Evolutionary conservation across 2,113 vertebrate species (phyloP).

Genomic region (Fregetta grallaria): DNA sequence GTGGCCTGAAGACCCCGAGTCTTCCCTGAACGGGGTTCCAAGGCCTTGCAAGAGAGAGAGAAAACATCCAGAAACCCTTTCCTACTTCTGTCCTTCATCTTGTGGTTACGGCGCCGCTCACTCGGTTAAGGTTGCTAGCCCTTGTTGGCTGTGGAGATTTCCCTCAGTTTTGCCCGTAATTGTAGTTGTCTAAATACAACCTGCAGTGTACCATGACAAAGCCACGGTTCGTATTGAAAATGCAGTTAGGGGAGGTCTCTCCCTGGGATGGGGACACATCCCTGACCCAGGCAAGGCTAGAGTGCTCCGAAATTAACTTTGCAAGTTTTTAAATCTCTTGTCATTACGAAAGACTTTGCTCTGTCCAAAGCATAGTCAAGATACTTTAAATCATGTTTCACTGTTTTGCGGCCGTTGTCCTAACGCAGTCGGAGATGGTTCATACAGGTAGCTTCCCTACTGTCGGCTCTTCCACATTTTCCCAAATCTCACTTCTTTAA

Average conservation of each 20-base stretch:
- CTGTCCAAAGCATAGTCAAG: neutral
- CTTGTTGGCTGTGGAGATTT: neutral
- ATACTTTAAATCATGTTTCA: neutral
- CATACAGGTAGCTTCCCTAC: neutral
- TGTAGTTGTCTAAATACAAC: too few species aligned
- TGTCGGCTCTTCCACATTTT: neutral
- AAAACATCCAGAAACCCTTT: neutral
- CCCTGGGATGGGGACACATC: neutral
- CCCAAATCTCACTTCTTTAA: neutral
- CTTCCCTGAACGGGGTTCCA: neutral
- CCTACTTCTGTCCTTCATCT: neutral
- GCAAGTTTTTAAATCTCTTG: neutral
- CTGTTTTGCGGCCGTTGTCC: neutral
- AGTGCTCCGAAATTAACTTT: neutral
- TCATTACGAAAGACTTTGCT: neutral
- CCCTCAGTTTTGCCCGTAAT: neutral
- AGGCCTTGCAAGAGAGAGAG: neutral
- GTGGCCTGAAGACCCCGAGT: fast-evolving
- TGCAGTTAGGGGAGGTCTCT: neutral
- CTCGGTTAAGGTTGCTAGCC: too few species aligned
- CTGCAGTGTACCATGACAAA: fast-evolving
- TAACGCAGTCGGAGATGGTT: neutral
- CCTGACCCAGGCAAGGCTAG: neutral
- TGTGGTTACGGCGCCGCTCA: neutral
- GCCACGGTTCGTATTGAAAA: neutral